phyloP scores from a whole-genome alignment of 2,113 vertebrate genomes.

The Rhinopomastus cyanomelas region DNA sequence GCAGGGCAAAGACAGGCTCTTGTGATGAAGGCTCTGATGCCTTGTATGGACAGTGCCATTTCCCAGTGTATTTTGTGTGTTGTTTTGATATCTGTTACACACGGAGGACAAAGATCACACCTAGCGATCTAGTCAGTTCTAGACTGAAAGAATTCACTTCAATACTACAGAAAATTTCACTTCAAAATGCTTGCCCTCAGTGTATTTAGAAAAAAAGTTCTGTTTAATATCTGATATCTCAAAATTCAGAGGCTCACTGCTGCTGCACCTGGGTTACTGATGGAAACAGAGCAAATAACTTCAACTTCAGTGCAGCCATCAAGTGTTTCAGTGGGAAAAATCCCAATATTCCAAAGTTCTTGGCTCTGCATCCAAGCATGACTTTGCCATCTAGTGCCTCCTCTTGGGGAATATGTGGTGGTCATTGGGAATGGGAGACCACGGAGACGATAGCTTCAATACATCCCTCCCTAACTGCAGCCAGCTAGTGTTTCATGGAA shows the following conservation, averaged over 20 bases:
- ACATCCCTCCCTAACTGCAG: too few species aligned
- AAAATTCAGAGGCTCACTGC: not conserved
- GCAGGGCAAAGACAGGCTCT: not conserved
- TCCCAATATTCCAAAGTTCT: not conserved
- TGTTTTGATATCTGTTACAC: not conserved
- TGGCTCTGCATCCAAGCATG: not conserved
- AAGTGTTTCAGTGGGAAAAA: not conserved
- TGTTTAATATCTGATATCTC: not conserved
- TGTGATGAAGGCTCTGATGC: rapidly evolving
- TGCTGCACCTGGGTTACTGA: rapidly evolving
- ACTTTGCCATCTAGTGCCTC: rapidly evolving
- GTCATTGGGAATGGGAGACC: not conserved
- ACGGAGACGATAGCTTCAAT: too few species aligned
- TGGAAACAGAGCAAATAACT: not conserved
- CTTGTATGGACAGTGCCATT: rapidly evolving
- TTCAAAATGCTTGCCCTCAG: too few species aligned
- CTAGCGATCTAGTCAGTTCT: rapidly evolving
- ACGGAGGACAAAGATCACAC: rapidly evolving
- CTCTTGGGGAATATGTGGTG: rapidly evolving
- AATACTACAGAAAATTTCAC: too few species aligned
- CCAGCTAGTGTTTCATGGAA: too few species aligned
- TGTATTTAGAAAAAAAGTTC: not conserved
- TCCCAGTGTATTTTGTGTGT: too few species aligned
- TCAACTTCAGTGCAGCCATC: not conserved
- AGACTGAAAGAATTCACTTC: not conserved